Evolutionary conservation across 2,888 invertebrate species (phyloP).

Genomic region (Junonia oenone): DNA sequence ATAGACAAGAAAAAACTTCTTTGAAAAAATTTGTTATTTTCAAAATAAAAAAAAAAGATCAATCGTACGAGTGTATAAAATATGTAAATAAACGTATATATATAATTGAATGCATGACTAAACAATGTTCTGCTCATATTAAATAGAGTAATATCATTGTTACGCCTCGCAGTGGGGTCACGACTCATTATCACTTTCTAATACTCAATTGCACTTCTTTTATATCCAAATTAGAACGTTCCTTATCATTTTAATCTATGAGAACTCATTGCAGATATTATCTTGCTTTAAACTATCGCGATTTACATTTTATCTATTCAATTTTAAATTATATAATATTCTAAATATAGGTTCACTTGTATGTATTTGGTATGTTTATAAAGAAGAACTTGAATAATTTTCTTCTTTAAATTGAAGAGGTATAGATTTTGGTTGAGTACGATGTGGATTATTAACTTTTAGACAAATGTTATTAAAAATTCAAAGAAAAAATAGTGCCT

Average conservation of each 20-base stretch:
- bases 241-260: slow-evolving; percentile 21
- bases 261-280: slow-evolving; percentile 26
- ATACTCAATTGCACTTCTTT: slow-evolving; percentile 26
- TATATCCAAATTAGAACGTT: slow-evolving; percentile 26
- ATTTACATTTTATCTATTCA: slow-evolving; percentile 11
- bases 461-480: too few relatives aligned
- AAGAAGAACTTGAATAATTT: too few relatives aligned
- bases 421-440: too few relatives aligned
- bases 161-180: slow-evolving; percentile 12
- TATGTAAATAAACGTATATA: too few relatives aligned
- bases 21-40: too few relatives aligned
- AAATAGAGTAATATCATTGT: slow-evolving; percentile 1
- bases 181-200: slow-evolving; percentile 29
- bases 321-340: slow-evolving; percentile 10
- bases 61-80: neutral
- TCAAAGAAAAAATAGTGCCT: too few relatives aligned
- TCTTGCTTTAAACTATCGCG: slow-evolving; percentile 12
- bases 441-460: too few relatives aligned
- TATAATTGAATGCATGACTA: neutral
- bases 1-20: too few relatives aligned
- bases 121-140: neutral
- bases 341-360: too few relatives aligned
- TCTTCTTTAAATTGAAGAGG: too few relatives aligned
- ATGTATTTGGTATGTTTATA: too few relatives aligned
- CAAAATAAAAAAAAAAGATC: too few relatives aligned